Evolutionary conservation across 2,113 vertebrate genomes (phyloP).

Genomic region (Synchiropus splendidus): DNA sequence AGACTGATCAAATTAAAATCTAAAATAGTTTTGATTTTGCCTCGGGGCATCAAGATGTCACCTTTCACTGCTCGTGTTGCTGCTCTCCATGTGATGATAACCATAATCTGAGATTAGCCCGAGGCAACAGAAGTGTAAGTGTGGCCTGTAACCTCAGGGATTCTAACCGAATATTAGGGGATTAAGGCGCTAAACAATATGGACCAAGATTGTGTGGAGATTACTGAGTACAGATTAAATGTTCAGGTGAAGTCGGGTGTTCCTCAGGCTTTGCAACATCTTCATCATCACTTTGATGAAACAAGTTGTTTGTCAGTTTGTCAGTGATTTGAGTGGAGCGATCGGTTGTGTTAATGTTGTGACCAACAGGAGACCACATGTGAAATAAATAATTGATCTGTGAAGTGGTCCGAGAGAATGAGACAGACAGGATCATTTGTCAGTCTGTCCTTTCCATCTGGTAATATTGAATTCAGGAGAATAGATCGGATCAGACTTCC

Average conservation of each 20-base stretch:
- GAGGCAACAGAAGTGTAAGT: conserved; percentile 51
- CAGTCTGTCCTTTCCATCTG: conserved; percentile 57
- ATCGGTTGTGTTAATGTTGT: conserved; percentile 40
- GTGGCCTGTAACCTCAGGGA: conserved; percentile 44
- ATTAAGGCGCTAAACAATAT: conserved; percentile 44
- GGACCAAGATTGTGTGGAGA: conserved; percentile 36
- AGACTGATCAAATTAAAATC: background rate
- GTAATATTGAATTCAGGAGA: conserved; percentile 24
- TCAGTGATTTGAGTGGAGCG: conserved; percentile 8
- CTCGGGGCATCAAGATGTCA: background rate
- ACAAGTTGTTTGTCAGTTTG: background rate
- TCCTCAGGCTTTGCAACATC: background rate
- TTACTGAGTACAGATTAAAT: conserved; percentile 7
- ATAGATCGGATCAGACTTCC: too few species aligned
- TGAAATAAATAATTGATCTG: conserved; percentile 70
- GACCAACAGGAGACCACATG: conserved; percentile 21
- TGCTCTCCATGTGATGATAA: conserved; percentile 20
- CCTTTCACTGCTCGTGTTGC: conserved; percentile 32
- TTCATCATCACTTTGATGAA: too few species aligned
- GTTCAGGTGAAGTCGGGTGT: background rate
- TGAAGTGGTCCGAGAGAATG: conserved; percentile 45
- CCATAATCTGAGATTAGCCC: conserved; percentile 60
- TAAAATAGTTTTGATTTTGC: background rate
- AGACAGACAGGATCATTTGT: conserved; percentile 54
- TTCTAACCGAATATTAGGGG: conserved; percentile 35